Conservation (phyloP, 2,113 vertebrate species). For the Corythoichthys intestinalis region DNA sequence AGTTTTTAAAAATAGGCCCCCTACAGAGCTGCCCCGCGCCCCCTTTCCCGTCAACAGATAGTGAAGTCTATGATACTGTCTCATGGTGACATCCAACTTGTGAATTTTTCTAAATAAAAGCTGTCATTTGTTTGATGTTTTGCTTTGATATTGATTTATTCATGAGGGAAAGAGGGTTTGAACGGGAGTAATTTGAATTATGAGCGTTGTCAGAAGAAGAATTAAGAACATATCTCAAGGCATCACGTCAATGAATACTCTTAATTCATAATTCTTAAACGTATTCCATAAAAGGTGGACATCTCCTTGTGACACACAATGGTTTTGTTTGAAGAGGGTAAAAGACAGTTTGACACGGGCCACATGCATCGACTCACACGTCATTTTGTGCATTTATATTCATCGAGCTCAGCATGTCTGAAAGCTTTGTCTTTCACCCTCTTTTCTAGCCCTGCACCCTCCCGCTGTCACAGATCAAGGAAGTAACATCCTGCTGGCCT, state of each 20-base stretch:
- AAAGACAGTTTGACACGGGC: not conserved
- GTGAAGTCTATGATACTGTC: too few relatives aligned
- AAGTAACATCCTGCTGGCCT: slow-evolving; percentile 45
- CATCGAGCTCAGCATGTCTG: slow-evolving; percentile 3
- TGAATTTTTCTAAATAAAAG: not conserved
- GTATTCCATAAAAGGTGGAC: not conserved
- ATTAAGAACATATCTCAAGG: not conserved
- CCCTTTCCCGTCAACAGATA: too few relatives aligned
- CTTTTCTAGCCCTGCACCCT: not conserved
- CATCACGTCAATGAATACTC: not conserved
- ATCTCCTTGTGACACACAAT: not conserved
- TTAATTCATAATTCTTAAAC: not conserved
- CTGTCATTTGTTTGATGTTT: too few relatives aligned
- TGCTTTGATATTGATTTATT: too few relatives aligned
- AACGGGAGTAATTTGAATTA: not conserved
- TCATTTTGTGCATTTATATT: not conserved
- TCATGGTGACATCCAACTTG: not conserved
- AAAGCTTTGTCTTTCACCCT: slow-evolving; percentile 3
- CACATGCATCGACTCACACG: not conserved
- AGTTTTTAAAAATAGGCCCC: too few relatives aligned
- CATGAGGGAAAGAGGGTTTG: not conserved
- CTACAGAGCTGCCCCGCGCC: too few relatives aligned
- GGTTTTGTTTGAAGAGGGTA: not conserved
- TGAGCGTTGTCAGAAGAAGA: not conserved
- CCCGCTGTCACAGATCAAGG: slow-evolving; percentile 45